phyloP scores from a whole-genome alignment of 2,113 vertebrate species.

The Gymnocephalus cernua region DNA sequence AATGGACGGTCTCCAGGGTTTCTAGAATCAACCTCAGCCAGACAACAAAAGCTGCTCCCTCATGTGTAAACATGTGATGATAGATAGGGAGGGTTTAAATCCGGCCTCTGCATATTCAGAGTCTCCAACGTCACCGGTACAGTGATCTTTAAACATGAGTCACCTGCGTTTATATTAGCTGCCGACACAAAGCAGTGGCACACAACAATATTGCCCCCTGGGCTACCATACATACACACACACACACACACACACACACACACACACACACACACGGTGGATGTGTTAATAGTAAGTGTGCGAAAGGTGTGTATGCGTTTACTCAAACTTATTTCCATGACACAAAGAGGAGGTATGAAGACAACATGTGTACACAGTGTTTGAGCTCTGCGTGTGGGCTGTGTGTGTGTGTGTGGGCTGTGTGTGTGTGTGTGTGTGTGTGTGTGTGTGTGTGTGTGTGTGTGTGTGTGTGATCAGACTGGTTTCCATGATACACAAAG shows the following conservation, averaged over 20 bases:
- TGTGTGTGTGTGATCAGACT: no score
- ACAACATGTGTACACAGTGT: constrained; percentile 17
- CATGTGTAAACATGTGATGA: constrained; percentile 7
- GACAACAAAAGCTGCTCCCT: constrained; percentile 43
- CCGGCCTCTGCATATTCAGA: constrained; percentile 11
- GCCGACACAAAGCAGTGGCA: constrained; percentile 19
- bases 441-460: not conserved
- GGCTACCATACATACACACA: not conserved
- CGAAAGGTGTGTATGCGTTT: constrained; percentile 59
- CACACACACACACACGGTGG: not conserved
- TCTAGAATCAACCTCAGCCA: constrained; percentile 19
- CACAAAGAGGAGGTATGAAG: constrained; percentile 29
- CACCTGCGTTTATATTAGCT: constrained; percentile 52
- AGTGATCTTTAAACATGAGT: constrained; percentile 41
- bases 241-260: no score
- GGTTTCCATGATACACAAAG: constrained; percentile 55
- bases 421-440: not conserved
- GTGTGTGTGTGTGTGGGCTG: not conserved
- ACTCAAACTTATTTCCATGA: constrained; percentile 39
- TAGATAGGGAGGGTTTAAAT: constrained; percentile 18
- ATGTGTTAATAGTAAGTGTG: constrained; percentile 46
- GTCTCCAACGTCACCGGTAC: constrained; percentile 30
- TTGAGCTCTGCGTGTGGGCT: no score
- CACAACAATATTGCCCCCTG: constrained; percentile 10
- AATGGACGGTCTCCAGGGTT: constrained; percentile 32